phyloP scores from a whole-genome alignment of 1,140 invertebrate genomes.

The Anadara kagoshimensis region DNA sequence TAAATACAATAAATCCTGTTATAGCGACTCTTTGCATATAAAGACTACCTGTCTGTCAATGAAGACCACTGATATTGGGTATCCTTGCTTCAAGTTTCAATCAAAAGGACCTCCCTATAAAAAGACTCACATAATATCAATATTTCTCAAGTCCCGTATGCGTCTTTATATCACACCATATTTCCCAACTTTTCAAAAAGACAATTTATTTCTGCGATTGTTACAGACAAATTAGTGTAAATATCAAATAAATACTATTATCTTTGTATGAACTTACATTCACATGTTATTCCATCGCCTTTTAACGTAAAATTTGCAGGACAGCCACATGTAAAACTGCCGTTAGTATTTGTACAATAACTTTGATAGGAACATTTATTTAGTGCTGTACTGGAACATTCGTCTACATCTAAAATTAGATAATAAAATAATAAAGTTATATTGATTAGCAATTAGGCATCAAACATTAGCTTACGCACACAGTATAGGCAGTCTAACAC shows the following conservation, averaged over 20 bases:
- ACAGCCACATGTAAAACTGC: constrained; percentile 76
- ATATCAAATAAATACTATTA: neutral
- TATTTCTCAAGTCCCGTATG: neutral
- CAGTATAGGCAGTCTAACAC: neutral
- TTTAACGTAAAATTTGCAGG: constrained; percentile 77
- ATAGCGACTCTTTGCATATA: neutral
- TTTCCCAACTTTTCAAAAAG: too few species aligned
- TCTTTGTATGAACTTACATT: constrained; percentile 50
- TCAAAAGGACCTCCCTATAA: too few species aligned
- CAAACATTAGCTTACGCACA: neutral
- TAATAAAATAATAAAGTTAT: neutral
- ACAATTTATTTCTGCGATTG: too few species aligned
- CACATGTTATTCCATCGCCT: constrained; percentile 74
- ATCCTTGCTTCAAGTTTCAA: neutral
- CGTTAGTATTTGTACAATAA: constrained; percentile 75
- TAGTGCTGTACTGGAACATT: constrained; percentile 66
- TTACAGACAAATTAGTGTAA: too few species aligned
- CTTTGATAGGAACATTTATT: constrained; percentile 40
- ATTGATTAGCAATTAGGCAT: neutral
- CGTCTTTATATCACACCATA: too few species aligned
- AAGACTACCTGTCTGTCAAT: too few species aligned
- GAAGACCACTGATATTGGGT: too few species aligned
- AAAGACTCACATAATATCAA: too few species aligned
- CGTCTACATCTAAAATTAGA: constrained; percentile 75
- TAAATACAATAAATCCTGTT: neutral